These are phyloP conservation scores for Pseudomyrmex pallidus DNA, from an alignment of 1,140 invertebrate genomes.

Conservation along the genomic window DNA sequence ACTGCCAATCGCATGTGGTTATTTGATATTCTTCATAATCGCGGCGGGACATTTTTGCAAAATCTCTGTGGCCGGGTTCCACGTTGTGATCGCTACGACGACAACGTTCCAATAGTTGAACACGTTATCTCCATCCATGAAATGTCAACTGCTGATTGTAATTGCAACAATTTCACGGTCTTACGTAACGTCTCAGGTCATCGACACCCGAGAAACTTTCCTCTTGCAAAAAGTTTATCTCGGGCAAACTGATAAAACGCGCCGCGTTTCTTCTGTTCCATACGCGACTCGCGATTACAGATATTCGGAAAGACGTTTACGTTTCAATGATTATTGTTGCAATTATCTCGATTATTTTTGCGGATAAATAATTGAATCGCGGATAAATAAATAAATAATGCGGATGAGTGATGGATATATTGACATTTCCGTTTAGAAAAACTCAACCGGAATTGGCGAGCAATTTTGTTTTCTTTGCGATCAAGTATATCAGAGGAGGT, in stretches of 20 bases:
- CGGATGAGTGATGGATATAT: too few relatives aligned
- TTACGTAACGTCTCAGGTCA: conserved; percentile 64
- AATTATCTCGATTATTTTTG: conserved; percentile 16
- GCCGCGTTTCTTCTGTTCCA: conserved; percentile 35
- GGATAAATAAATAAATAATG: too few relatives aligned
- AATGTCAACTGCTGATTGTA: conserved; percentile 43
- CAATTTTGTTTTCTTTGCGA: neutral
- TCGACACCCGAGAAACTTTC: conserved; percentile 67
- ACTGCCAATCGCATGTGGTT: too few relatives aligned
- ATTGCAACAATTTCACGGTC: conserved; percentile 33
- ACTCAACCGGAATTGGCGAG: neutral
- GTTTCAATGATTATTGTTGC: neutral
- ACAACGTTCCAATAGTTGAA: neutral
- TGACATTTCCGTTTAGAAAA: too few relatives aligned
- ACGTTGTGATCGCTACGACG: neutral
- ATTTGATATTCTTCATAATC: neutral
- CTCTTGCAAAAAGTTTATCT: conserved; percentile 50
- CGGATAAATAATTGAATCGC: neutral
- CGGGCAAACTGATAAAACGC: conserved; percentile 49
- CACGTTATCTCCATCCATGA: conserved; percentile 26
- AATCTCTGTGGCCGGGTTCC: neutral
- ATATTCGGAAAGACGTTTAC: too few relatives aligned
- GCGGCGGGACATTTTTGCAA: neutral
- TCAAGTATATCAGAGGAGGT: neutral
- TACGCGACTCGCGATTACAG: too few relatives aligned